phyloP scores from a whole-genome alignment of 2,797 vertebrate genomes.

The Alectoris magna region DNA sequence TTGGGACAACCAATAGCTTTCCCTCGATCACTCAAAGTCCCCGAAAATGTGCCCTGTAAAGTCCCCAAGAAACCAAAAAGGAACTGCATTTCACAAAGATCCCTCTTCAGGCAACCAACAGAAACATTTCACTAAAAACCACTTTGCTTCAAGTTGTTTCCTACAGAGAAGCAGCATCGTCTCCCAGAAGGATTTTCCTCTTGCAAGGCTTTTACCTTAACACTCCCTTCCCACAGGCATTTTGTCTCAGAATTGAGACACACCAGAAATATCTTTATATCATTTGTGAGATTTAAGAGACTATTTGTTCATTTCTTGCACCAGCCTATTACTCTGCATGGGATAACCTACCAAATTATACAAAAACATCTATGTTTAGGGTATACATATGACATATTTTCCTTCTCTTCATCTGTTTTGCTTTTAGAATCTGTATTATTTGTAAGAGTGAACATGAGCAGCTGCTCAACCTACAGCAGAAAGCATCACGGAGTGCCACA shows the following conservation, averaged over 20 bases:
- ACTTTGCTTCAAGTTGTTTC: background rate
- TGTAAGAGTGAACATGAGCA: too few species aligned
- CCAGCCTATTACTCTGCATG: background rate
- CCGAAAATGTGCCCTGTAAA: background rate
- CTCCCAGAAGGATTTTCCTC: slow-evolving; percentile 34
- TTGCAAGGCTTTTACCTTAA: slow-evolving; percentile 28
- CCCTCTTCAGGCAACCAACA: accelerated
- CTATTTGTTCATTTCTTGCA: background rate
- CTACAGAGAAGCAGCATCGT: background rate
- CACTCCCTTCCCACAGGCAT: background rate
- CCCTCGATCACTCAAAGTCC: background rate
- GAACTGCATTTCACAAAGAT: background rate
- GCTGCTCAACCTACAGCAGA: background rate
- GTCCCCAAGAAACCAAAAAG: background rate
- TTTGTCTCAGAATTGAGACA: background rate
- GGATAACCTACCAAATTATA: background rate
- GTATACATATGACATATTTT: accelerated
- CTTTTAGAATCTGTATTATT: background rate
- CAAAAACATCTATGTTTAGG: accelerated
- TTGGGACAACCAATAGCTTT: background rate
- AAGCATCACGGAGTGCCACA: background rate
- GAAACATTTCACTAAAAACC: background rate
- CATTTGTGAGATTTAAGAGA: background rate
- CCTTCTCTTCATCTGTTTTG: background rate
- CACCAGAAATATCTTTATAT: background rate